Base-by-base conservation (phyloP, 2,797 vertebrate species). In the Clarias laeviceps region DNA sequence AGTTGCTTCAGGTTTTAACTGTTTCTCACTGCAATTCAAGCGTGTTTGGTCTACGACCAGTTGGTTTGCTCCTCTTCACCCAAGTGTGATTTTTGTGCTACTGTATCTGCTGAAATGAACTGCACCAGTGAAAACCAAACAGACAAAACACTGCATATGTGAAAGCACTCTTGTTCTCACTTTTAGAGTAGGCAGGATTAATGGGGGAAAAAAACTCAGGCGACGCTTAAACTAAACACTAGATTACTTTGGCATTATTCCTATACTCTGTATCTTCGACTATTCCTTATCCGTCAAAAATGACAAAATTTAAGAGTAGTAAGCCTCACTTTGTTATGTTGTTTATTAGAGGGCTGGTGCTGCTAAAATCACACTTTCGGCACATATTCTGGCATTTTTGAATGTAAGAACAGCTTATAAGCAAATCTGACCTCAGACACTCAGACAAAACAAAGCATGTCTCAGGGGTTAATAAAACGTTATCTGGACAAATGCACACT, bases 401-500 rank as follows among this genome's bases (percentile, higher is more conserved):
- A 27, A 40, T 50, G 45, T 11, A 50, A 11, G 45, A 50, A 50
- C 45, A 77, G 68, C 62, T 82, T 81, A n/a, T 68, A 81, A 65
- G 72, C 69, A 83, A 64, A 11, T 57, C 73, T 82, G 76, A 80
- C 76, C 73, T 85, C 61, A 74, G 70, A 83, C 73, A 40, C 84
- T 72, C 70, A 86, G 62, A 74, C 61, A 29, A 20, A 68, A 87
- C 62, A 59, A 84, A 80, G 50, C 32, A 11, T 73, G 56, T 80
- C 40, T 76, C 56, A 0, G 62, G 70, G 76, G 70, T 65, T n/a
- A 32, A 56, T 70, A 40, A 83, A 76, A 83, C 5, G 34, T 62
- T 80, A 85, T 69, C 85, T 72, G 37, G 66, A 37, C 66, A 62
- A 73, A 66, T 32, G 79, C 78, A 69, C 32, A 87, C 84, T 66